A percentile compares a stretch with the other conserved stretches of the same genome.
Conservation (phyloP, 2,113 vertebrate genomes). For the Catagonus wagneri region DNA sequence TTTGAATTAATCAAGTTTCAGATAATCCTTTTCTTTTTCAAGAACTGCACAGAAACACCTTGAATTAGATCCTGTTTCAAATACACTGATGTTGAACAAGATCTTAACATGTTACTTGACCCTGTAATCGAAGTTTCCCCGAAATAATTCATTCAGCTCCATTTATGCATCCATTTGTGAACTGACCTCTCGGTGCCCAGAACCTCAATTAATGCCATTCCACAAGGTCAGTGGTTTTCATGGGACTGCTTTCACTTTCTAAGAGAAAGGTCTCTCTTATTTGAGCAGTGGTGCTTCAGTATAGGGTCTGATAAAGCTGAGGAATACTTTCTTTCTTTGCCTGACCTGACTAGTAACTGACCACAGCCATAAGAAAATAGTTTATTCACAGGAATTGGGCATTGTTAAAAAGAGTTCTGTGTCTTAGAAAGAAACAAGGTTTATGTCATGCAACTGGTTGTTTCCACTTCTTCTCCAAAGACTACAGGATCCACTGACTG, state of each 20-base stretch:
- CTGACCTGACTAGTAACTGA: background rate
- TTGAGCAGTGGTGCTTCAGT: accelerated
- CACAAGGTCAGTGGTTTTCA: background rate
- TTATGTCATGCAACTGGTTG: background rate
- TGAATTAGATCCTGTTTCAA: slow-evolving; percentile 20
- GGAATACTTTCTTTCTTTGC: background rate
- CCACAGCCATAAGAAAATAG: background rate
- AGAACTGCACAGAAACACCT: background rate
- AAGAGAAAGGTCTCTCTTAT: background rate
- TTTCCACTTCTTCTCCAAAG: background rate
- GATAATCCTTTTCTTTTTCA: background rate
- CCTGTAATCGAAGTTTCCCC: background rate
- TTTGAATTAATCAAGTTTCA: background rate
- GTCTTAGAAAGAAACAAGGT: background rate
- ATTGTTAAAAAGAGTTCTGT: background rate
- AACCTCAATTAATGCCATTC: background rate
- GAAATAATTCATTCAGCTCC: background rate
- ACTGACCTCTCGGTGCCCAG: background rate
- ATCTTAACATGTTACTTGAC: background rate
- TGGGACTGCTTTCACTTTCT: background rate
- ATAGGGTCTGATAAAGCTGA: background rate
- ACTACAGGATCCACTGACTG: background rate
- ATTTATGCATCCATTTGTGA: background rate
- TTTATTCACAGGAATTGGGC: background rate
- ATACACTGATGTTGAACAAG: background rate